Conservation (phyloP, 2,113 vertebrate species). For the Pongo abelii region DNA sequence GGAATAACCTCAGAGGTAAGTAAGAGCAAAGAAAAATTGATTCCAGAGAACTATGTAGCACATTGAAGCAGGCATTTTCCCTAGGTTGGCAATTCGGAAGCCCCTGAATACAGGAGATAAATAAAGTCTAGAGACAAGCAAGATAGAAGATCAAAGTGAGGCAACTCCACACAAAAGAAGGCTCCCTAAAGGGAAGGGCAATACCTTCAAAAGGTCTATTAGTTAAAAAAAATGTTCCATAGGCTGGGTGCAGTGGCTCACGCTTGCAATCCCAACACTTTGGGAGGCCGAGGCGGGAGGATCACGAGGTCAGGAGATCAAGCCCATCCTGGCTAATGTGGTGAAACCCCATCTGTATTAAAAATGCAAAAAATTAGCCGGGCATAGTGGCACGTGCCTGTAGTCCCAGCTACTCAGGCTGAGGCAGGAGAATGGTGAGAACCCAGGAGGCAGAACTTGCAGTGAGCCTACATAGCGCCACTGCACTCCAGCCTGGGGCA, state of each 20-base stretch:
- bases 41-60: not conserved
- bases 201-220: not conserved
- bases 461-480: no score
- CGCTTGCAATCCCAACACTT: no score
- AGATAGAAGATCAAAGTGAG: not conserved
- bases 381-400: fast-evolving
- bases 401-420: no score
- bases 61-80: not conserved
- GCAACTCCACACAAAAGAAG: not conserved
- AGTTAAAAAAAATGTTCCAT: not conserved
- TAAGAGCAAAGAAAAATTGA: not conserved
- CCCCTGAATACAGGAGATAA: not conserved
- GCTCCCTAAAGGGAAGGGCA: not conserved
- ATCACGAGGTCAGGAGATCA: no score
- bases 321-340: no score
- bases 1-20: not conserved
- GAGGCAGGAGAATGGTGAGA: no score
- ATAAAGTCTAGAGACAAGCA: not conserved
- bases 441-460: no score
- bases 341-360: no score
- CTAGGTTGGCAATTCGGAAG: not conserved
- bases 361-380: no score
- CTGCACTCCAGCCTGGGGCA: no score
- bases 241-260: no score
- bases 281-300: no score